A percentile compares a stretch with the other conserved stretches of the same genome.
These are phyloP conservation scores for Drosophila triauraria DNA, from an alignment of 1,140 invertebrate species.

Conservation along the genomic window DNA sequence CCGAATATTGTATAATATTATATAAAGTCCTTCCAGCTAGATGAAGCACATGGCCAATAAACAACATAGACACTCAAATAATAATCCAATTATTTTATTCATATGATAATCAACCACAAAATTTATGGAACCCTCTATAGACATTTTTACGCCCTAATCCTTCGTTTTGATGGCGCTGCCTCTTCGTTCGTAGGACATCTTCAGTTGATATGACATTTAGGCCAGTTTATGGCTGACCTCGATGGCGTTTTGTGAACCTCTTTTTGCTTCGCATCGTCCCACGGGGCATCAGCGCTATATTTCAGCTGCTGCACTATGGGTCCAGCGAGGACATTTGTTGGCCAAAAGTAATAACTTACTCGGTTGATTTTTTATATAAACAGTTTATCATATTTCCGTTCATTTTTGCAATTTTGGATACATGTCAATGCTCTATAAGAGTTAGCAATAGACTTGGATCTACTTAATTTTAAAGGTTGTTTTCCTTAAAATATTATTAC, in stretches of 20 bases:
- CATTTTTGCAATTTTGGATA: too few relatives aligned
- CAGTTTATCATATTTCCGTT: too few relatives aligned
- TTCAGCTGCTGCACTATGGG: constrained; percentile 30
- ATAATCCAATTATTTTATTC: constrained; percentile 40
- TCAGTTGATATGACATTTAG: constrained; percentile 68
- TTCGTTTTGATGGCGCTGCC: constrained; percentile 46
- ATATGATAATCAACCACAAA: constrained; percentile 29
- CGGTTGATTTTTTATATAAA: too few relatives aligned
- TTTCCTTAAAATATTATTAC: too few relatives aligned
- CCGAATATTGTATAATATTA: neutral
- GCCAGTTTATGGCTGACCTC: constrained; percentile 74
- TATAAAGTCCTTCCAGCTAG: neutral
- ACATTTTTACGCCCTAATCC: constrained; percentile 47
- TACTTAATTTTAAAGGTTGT: too few relatives aligned
- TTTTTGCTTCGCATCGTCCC: constrained; percentile 26
- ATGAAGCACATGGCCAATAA: neutral
- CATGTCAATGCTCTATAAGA: too few relatives aligned
- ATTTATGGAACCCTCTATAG: constrained; percentile 18
- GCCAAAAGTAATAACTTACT: neutral
- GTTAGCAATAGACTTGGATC: too few relatives aligned
- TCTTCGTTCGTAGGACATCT: constrained; percentile 26
- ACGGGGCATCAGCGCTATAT: constrained; percentile 65
- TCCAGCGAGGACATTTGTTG: neutral
- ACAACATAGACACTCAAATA: constrained; percentile 19
- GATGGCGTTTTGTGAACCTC: constrained; percentile 48